These are phyloP conservation scores for Epistrophe grossulariae DNA, from an alignment of 2,888 invertebrate species.

Conservation along the genomic window DNA sequence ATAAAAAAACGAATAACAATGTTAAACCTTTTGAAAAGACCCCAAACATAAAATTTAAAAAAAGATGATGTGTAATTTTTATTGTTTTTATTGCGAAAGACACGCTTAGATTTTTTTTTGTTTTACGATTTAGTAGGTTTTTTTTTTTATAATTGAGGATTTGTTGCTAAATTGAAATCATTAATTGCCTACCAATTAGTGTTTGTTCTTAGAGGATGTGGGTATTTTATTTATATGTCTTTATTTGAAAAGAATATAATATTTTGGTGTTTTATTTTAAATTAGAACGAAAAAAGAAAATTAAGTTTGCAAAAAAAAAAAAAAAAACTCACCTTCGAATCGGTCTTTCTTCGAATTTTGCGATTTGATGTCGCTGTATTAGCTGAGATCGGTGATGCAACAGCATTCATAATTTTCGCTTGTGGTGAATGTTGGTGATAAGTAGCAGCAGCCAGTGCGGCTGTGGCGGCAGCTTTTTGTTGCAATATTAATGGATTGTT, in stretches of 20 bases:
- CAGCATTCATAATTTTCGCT: conserved; percentile 84
- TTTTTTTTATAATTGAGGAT: background rate
- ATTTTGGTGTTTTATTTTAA: no score
- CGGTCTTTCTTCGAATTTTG: conserved; percentile 89
- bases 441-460: conserved; percentile 78
- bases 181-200: conserved; percentile 7
- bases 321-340: conserved; percentile 85
- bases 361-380: conserved; percentile 86
- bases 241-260: background rate
- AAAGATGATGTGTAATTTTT: background rate
- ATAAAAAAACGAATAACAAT: background rate
- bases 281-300: no score
- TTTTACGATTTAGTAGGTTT: background rate
- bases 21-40: background rate
- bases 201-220: background rate
- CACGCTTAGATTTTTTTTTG: conserved; percentile 16
- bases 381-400: conserved; percentile 84
- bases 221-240: conserved; percentile 7
- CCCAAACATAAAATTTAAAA: background rate
- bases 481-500: conserved; percentile 76
- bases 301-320: background rate
- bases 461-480: conserved; percentile 79
- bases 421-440: conserved; percentile 79
- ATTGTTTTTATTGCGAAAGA: conserved; percentile 21
- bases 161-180: conserved; percentile 9